A percentile compares a stretch with the other conserved stretches of the same genome.
These are phyloP conservation scores for Rhinolophus ferrumequinum DNA, from an alignment of 2,113 vertebrate genomes.

Conservation along the genomic window DNA sequence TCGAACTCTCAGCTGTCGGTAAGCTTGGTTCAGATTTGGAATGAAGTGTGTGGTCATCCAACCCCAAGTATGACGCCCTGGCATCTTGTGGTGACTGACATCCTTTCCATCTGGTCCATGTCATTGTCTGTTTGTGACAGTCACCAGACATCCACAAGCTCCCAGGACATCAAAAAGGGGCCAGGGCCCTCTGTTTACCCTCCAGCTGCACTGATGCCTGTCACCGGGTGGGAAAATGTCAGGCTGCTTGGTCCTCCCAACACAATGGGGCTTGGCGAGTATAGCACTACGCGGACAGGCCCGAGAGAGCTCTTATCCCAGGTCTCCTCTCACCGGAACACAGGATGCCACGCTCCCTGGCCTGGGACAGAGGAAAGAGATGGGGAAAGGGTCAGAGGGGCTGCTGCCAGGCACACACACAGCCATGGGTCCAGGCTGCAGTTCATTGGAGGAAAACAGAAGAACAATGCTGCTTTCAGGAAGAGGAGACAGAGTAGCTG, in stretches of 20 bases:
- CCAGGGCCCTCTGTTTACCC: conserved; percentile 31
- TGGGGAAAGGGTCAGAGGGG: neutral
- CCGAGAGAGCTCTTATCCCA: neutral
- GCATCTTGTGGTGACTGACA: neutral
- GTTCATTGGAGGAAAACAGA: neutral
- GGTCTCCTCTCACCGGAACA: neutral
- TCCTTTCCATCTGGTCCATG: conserved; percentile 34
- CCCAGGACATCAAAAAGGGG: conserved; percentile 65
- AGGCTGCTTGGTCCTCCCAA: conserved; percentile 14
- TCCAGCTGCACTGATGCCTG: conserved; percentile 38
- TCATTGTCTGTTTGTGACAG: conserved; percentile 31
- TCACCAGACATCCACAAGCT: conserved; percentile 49
- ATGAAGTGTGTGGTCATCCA: neutral
- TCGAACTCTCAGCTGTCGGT: neutral
- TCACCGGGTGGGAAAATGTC: conserved; percentile 65
- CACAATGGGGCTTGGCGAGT: neutral
- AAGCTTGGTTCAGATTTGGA: neutral
- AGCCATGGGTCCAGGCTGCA: neutral
- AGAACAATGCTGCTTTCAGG: neutral
- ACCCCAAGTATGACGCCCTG: neutral
- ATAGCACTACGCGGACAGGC: neutral
- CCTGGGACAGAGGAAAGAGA: neutral
- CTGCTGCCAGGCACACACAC: neutral
- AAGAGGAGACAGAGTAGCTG: neutral
- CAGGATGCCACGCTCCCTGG: neutral